Conservation (phyloP, 2,888 invertebrate genomes). For the Odiellus spinosus region DNA sequence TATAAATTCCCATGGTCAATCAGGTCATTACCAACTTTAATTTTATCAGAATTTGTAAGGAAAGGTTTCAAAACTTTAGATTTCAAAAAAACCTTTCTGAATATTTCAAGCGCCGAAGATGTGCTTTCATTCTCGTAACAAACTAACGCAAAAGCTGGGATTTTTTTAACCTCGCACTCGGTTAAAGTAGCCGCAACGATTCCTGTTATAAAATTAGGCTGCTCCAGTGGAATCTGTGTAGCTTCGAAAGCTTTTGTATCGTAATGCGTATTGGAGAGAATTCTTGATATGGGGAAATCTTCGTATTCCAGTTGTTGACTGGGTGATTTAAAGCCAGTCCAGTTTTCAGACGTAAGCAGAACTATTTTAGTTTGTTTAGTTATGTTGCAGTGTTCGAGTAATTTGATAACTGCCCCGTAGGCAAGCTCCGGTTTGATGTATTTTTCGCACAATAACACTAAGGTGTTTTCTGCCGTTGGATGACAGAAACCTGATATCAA, state of each 20-base stretch:
- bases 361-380: not conserved
- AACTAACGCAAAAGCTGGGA: not conserved
- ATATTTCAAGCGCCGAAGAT: no score
- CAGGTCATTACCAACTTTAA: no score
- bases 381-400: not conserved
- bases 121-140: not conserved
- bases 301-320: not conserved
- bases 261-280: not conserved
- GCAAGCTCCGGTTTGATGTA: not conserved
- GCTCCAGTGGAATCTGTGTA: not conserved
- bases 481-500: not conserved
- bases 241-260: not conserved
- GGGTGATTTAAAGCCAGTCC: not conserved
- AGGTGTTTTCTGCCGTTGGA: not conserved
- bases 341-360: not conserved
- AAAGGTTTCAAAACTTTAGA: no score
- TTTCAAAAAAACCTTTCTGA: no score
- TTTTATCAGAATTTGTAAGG: no score
- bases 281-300: not conserved
- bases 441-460: not conserved
- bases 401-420: not conserved
- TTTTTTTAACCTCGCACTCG: not conserved
- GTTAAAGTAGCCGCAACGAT: not conserved
- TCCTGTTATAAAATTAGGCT: not conserved
- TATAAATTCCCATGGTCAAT: no score